Percentiles rank a stretch among this genome's conserved stretches.
These are phyloP conservation scores for Dendrocopos noguchii DNA, from an alignment of 2,113 vertebrate genomes.

Conservation along the genomic window DNA sequence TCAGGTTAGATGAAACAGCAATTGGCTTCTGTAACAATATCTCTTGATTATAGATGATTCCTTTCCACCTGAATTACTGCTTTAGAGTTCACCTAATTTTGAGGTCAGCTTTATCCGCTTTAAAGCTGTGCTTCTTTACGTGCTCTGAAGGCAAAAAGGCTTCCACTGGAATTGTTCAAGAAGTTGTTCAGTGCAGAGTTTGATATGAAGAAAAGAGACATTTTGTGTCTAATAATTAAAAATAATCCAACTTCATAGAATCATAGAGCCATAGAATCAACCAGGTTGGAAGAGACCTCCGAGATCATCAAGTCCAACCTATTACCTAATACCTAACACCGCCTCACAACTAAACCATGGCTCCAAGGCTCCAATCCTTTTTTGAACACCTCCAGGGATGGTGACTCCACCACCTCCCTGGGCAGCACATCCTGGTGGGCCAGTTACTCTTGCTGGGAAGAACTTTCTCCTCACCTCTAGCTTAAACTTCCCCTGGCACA, in stretches of 20 bases:
- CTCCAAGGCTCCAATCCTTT: too few species aligned
- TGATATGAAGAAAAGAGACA: not conserved
- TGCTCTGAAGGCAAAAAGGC: not conserved
- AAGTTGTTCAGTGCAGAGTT: not conserved
- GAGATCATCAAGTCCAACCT: too few species aligned
- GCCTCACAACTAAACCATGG: too few species aligned
- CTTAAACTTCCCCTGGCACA: too few species aligned
- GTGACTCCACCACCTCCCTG: too few species aligned
- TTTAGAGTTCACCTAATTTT: not conserved
- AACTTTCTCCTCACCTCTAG: too few species aligned
- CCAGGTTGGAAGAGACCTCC: too few species aligned
- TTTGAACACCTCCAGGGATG: too few species aligned
- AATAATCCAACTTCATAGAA: not conserved
- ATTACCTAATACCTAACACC: too few species aligned
- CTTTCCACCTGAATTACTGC: not conserved
- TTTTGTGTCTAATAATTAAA: not conserved
- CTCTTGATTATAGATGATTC: not conserved
- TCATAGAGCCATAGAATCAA: too few species aligned
- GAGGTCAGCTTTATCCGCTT: not conserved
- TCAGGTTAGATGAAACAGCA: conserved; percentile 82
- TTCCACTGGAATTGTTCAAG: not conserved
- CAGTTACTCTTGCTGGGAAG: too few species aligned
- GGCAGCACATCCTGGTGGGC: too few species aligned
- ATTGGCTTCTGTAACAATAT: not conserved
- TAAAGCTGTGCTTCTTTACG: not conserved